Evolutionary conservation across 2,113 vertebrate species (phyloP).

Genomic region (Paramisgurnus dabryanus): DNA sequence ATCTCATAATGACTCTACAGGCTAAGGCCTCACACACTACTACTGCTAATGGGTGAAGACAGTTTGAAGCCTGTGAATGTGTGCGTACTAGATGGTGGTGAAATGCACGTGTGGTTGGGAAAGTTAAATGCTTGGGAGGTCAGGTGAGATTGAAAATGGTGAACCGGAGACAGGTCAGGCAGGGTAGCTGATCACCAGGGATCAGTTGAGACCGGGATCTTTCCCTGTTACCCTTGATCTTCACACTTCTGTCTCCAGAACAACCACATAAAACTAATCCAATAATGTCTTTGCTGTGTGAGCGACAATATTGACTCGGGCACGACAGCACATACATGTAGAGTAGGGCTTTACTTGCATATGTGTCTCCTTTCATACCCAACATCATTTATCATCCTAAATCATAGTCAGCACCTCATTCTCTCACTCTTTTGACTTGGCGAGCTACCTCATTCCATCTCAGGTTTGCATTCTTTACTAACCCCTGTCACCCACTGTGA

Average conservation of each 20-base stretch:
- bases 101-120: background rate
- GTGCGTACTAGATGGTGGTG: background rate
- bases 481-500: background rate
- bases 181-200: background rate
- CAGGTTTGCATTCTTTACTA: background rate
- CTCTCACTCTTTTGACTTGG: background rate
- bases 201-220: background rate
- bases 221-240: background rate
- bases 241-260: background rate
- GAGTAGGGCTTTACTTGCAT: background rate
- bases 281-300: constrained; percentile 4
- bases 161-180: background rate
- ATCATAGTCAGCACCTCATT: constrained; percentile 14
- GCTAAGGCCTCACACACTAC: constrained; percentile 21
- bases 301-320: constrained; percentile 1
- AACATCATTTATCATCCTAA: constrained; percentile 48
- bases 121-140: constrained; percentile 15
- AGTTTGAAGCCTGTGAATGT: constrained; percentile 25
- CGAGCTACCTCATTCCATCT: background rate
- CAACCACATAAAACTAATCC: constrained; percentile 7
- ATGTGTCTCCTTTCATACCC: constrained; percentile 38
- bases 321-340: background rate
- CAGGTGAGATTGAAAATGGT: constrained; percentile 10
- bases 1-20: constrained; percentile 37
- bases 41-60: constrained; percentile 25